These are phyloP conservation scores for Glyphotaelius pellucidus DNA, from an alignment of 2,888 invertebrate species.

Conservation along the genomic window DNA sequence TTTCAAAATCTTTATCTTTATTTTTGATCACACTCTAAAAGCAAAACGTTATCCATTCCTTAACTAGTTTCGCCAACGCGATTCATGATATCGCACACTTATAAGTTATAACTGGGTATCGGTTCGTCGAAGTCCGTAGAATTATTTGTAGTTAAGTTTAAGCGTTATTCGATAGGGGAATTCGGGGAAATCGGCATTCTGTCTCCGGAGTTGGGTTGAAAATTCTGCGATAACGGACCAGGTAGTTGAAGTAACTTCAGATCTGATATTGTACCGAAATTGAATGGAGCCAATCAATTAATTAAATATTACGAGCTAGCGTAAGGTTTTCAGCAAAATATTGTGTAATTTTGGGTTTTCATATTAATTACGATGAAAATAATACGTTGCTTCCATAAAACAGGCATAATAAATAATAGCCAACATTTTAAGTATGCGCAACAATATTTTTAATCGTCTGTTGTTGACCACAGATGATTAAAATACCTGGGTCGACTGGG, in stretches of 20 bases:
- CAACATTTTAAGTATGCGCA: too few species aligned
- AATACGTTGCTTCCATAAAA: too few species aligned
- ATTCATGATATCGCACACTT: background rate
- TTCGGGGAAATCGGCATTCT: background rate
- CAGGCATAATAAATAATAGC: too few species aligned
- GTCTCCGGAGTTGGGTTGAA: background rate
- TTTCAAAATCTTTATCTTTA: too few species aligned
- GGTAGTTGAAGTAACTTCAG: background rate
- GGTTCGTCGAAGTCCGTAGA: background rate
- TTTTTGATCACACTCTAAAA: background rate
- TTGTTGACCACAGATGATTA: too few species aligned
- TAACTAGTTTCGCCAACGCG: background rate
- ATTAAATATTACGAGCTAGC: background rate
- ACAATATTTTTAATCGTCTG: too few species aligned
- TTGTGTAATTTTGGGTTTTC: too few species aligned
- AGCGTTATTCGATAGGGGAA: background rate
- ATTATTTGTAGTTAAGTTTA: background rate
- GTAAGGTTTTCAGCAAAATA: too few species aligned
- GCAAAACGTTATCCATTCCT: background rate
- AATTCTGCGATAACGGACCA: background rate
- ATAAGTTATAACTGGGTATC: background rate
- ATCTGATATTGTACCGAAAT: background rate
- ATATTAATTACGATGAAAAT: too few species aligned
- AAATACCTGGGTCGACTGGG: too few species aligned
- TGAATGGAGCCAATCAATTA: background rate